A percentile compares a stretch with the other conserved stretches of the same genome.
phyloP scores from a whole-genome alignment of 2,113 vertebrate genomes.

The Thermophis baileyi region DNA sequence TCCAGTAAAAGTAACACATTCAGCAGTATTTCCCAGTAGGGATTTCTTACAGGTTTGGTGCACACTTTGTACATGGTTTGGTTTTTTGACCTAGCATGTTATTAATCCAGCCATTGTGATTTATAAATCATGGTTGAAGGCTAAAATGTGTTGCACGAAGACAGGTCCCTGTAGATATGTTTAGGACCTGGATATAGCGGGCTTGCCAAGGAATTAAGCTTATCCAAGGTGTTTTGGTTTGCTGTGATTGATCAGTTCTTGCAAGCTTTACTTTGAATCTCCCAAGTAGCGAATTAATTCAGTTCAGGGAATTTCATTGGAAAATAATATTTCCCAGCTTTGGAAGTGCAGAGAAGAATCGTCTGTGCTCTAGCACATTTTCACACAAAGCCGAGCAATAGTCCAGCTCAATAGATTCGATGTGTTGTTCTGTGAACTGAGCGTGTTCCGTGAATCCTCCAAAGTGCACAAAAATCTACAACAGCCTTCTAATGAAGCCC shows the following conservation, averaged over 20 bases:
- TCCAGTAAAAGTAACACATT: background rate
- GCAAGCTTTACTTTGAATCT: background rate
- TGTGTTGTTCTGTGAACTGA: background rate
- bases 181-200: background rate
- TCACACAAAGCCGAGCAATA: background rate
- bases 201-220: background rate
- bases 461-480: background rate
- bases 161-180: background rate
- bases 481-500: background rate
- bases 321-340: background rate
- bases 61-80: background rate
- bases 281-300: background rate
- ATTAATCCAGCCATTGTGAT: background rate
- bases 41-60: background rate
- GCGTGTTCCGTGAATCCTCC: background rate
- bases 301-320: background rate
- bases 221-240: background rate
- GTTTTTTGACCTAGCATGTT: background rate
- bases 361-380: background rate
- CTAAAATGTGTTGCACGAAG: background rate
- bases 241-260: background rate
- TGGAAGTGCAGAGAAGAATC: background rate
- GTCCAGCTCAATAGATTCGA: background rate
- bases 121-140: background rate
- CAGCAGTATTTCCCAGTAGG: background rate